Base-by-base conservation (phyloP, 2,113 vertebrate genomes). In the Erythrocercus mccallii region DNA sequence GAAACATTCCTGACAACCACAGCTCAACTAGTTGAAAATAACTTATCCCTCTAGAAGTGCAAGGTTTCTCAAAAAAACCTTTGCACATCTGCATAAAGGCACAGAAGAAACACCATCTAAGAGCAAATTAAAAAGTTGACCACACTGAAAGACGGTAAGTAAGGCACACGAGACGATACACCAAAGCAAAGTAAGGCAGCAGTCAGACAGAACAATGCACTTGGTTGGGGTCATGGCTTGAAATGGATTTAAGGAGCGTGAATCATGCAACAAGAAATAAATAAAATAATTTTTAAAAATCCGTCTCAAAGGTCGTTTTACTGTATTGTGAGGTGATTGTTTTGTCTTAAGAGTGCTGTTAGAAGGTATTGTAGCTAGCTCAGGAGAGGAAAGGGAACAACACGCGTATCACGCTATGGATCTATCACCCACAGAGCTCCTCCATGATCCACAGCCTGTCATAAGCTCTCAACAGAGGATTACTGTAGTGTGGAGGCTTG, bases 311-410 rank as follows among this genome's bases (percentile, higher is more conserved):
- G 9, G 12, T 38, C 35, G 15, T 64, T 86, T 77, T 12, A 53
- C 37, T 14, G 30, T 48, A 6, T 0, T 0, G 22, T 8, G 7
- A 21, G 9, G 2, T 10, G 33, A 1, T 6, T 28, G 35, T 15
- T 88, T 40, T 25, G 9, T 20, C 48, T 56, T 19, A 38, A 10
- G 45, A 69, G 18, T 15, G 72, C 37, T 28, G 10, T 61, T 24
- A 38, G 47, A 57, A 76, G 72, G 53, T 54, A 61, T 0, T 33
- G 81, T 48, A 38, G 45, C 18, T 12, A 25, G 6, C 69, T 7
- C 16, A 35, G 30, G 6, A 30, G 9, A 38, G 31, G 12, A 28
- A 40, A 54, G 6, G 40, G 33, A 81, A 64, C 6, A 51, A 17
- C 53, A 42, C 11, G 14, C 35, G 10, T 20, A 58, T 80, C 76